Evolutionary conservation across 2,888 invertebrate species (phyloP).

Genomic region (Tetropium fuscum): DNA sequence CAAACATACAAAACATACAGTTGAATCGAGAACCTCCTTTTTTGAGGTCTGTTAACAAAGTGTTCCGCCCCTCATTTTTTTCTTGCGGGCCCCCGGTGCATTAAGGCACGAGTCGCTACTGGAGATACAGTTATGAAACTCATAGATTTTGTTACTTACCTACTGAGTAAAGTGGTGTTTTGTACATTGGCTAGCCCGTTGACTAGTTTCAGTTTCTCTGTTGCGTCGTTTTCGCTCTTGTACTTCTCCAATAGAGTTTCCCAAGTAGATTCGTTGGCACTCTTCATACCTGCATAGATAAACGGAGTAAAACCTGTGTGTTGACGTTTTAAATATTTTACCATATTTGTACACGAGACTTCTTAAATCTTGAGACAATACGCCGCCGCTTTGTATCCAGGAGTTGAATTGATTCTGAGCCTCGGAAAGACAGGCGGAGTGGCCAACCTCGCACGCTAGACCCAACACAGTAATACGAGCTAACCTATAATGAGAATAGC

Average conservation of each 20-base stretch:
- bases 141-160: slow-evolving; percentile 68
- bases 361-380: slow-evolving; percentile 76
- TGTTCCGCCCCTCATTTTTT: too few species aligned
- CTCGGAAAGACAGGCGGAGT: slow-evolving; percentile 72
- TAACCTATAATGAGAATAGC: slow-evolving; percentile 72
- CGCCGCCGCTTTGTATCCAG: slow-evolving; percentile 71
- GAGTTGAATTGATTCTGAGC: slow-evolving; percentile 71
- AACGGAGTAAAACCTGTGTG: too few species aligned
- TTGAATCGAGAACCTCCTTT: too few species aligned
- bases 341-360: slow-evolving; percentile 77
- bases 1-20: too few species aligned
- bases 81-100: too few species aligned
- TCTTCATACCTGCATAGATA: slow-evolving; percentile 73
- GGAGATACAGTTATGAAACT: too few species aligned
- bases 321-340: slow-evolving; percentile 50
- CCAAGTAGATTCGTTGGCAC: slow-evolving; percentile 77
- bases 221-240: slow-evolving; percentile 79
- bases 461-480: slow-evolving; percentile 74
- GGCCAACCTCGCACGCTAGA: slow-evolving; percentile 74
- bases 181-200: slow-evolving; percentile 77
- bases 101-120: too few species aligned
- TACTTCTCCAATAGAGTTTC: slow-evolving; percentile 80
- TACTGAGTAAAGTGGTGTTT: slow-evolving; percentile 74
- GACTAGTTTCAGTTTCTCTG: slow-evolving; percentile 82
- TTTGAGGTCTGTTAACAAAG: too few species aligned